Evolutionary conservation across 2,888 invertebrate genomes (phyloP).

Genomic region (Aphodius sticticus): DNA sequence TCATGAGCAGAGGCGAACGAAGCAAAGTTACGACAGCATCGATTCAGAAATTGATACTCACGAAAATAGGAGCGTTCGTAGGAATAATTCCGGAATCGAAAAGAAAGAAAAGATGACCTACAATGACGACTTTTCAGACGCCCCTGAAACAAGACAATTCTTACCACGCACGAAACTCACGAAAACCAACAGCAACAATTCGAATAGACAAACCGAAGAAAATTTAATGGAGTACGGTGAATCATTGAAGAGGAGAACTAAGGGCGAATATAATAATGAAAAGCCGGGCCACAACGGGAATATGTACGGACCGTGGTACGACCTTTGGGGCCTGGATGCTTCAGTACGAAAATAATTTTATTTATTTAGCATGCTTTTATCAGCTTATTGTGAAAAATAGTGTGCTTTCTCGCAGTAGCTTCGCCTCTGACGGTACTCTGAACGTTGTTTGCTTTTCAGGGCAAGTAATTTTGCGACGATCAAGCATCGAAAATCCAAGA

Average conservation of each 20-base stretch:
- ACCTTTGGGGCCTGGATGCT: conserved; percentile 82
- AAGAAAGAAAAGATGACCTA: conserved; percentile 50
- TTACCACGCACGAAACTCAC: conserved; percentile 76
- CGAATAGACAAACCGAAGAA: conserved; percentile 53
- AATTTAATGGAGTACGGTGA: conserved; percentile 59
- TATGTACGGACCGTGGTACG: conserved; percentile 89
- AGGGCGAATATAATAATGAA: conserved; percentile 56
- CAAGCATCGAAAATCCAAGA: conserved; percentile 86
- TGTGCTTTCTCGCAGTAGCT: conserved; percentile 27
- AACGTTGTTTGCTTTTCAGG: conserved; percentile 65
- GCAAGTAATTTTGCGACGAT: conserved; percentile 88
- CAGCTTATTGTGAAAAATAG: conserved; percentile 22
- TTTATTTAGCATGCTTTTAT: conserved; percentile 30
- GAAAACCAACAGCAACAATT: conserved; percentile 63
- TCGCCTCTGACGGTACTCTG: conserved; percentile 9
- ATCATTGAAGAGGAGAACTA: conserved; percentile 59
- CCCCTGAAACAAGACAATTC: conserved; percentile 64
- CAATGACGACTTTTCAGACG: conserved; percentile 57
- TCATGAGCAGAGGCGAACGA: conserved; percentile 47
- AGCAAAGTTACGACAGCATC: conserved; percentile 57
- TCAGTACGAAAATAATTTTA: conserved; percentile 61
- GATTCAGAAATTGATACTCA: conserved; percentile 52
- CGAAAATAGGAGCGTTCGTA: conserved; percentile 43
- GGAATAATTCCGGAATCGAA: conserved; percentile 47
- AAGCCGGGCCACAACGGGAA: conserved; percentile 68